Evolutionary conservation across 1,140 invertebrate species (phyloP).

Genomic region (Amphibalanus amphitrite): DNA sequence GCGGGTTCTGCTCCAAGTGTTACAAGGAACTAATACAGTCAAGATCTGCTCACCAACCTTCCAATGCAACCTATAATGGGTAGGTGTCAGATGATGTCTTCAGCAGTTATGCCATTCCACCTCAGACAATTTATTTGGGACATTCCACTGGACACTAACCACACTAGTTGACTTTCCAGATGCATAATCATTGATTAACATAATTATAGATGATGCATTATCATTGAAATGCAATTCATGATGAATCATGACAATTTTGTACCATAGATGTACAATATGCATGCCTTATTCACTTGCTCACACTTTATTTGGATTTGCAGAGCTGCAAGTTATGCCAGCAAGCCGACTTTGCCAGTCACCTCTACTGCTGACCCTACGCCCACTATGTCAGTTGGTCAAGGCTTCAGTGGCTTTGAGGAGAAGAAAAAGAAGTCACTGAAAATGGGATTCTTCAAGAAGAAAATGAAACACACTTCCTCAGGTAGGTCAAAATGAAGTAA

Average conservation of each 20-base stretch:
- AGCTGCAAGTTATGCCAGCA: neutral
- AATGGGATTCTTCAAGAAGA: neutral
- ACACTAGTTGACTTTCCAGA: too few relatives aligned
- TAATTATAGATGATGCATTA: too few relatives aligned
- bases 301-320: neutral
- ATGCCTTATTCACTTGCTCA: too few relatives aligned
- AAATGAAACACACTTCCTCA: neutral
- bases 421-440: neutral
- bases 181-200: too few relatives aligned
- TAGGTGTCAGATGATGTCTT: neutral
- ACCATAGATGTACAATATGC: too few relatives aligned
- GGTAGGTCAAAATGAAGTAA: too few relatives aligned
- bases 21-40: constrained; percentile 29
- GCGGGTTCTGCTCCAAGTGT: constrained; percentile 90
- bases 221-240: too few relatives aligned
- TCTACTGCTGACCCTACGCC: neutral
- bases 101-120: too few relatives aligned
- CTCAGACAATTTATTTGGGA: too few relatives aligned
- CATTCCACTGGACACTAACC: too few relatives aligned
- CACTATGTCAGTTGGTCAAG: neutral
- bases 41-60: too few relatives aligned
- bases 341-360: neutral
- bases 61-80: neutral
- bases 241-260: too few relatives aligned
- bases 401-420: neutral